Conservation (phyloP, 2,888 invertebrate species). For the Synanthedon andrenaeformis region DNA sequence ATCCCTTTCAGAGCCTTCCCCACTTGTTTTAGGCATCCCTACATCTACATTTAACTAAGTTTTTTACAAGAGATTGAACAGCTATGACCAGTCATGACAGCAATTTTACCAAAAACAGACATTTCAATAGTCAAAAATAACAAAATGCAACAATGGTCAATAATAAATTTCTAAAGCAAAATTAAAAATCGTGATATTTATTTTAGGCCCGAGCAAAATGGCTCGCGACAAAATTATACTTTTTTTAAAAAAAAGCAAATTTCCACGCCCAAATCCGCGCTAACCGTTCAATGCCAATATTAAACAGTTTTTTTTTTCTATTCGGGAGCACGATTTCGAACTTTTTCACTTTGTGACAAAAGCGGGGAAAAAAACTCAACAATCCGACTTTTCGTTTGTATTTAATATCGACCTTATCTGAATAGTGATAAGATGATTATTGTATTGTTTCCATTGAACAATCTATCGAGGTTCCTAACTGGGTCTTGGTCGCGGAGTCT, state of each 20-base stretch:
- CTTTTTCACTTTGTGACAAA: conserved; percentile 63
- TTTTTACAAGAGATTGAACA: too few species aligned
- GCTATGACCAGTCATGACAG: too few species aligned
- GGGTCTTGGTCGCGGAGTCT: conserved; percentile 54
- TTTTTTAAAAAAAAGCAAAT: conserved; percentile 29
- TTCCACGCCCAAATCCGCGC: conserved; percentile 48
- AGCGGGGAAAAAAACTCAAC: conserved; percentile 33
- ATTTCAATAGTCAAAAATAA: too few species aligned
- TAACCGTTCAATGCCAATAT: conserved; percentile 60
- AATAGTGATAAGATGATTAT: conserved; percentile 21
- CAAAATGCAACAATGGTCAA: too few species aligned
- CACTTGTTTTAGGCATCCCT: too few species aligned
- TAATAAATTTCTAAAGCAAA: conserved; percentile 20
- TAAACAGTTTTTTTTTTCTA: conserved; percentile 47
- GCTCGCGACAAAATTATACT: conserved; percentile 33
- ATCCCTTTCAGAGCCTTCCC: too few species aligned
- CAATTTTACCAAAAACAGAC: too few species aligned
- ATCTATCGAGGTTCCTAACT: conserved; percentile 21
- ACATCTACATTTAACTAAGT: too few species aligned
- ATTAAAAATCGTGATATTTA: conserved; percentile 30
- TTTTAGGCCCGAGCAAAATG: conserved; percentile 15
- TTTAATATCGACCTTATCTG: conserved; percentile 17
- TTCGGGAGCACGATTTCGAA: conserved; percentile 56
- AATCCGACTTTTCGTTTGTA: conserved; percentile 13
- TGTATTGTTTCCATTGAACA: conserved; percentile 10